A percentile compares a stretch with the other conserved stretches of the same genome.
These are phyloP conservation scores for Mya arenaria DNA, from an alignment of 1,140 invertebrate species.

Conservation along the genomic window DNA sequence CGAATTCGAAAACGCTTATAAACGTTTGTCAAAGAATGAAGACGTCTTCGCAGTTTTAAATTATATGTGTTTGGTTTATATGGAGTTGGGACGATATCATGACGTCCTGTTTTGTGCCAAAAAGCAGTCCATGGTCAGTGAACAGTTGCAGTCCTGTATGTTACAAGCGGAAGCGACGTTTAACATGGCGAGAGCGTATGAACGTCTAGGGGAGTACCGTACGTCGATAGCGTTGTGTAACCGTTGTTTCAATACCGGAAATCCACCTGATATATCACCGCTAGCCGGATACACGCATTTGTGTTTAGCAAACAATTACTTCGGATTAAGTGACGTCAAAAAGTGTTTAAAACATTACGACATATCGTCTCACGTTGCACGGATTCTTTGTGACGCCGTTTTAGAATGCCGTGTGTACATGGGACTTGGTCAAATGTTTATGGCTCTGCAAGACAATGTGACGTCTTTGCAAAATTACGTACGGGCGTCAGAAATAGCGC, in stretches of 20 bases:
- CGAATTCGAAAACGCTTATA: slow-evolving; percentile 22
- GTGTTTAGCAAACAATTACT: slow-evolving; percentile 35
- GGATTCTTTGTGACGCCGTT: slow-evolving; percentile 37
- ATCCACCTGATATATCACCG: slow-evolving; percentile 10
- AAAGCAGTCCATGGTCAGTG: slow-evolving; percentile 15
- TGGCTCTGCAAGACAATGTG: slow-evolving; percentile 25
- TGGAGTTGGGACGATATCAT: slow-evolving; percentile 41
- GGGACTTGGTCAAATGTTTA: slow-evolving; percentile 36
- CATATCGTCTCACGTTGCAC: slow-evolving; percentile 28
- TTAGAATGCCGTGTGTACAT: slow-evolving; percentile 41
- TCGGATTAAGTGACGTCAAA: slow-evolving; percentile 20
- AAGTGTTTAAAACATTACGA: slow-evolving; percentile 39
- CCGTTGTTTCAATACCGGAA: slow-evolving; percentile 16
- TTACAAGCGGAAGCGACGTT: slow-evolving; percentile 31
- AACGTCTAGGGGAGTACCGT: slow-evolving; percentile 38
- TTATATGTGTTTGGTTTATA: slow-evolving; percentile 40
- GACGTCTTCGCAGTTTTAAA: slow-evolving; percentile 28
- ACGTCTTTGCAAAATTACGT: slow-evolving; percentile 81
- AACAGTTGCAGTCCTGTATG: slow-evolving; percentile 8
- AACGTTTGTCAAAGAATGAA: slow-evolving; percentile 21
- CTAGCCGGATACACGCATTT: slow-evolving; percentile 86
- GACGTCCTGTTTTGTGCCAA: slow-evolving; percentile 37
- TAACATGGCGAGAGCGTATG: slow-evolving; percentile 45
- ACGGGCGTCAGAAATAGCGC: slow-evolving; percentile 91
- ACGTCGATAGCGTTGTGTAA: slow-evolving; percentile 31